phyloP scores from a whole-genome alignment of 2,113 vertebrate genomes.

The Thryonomys swinderianus region DNA sequence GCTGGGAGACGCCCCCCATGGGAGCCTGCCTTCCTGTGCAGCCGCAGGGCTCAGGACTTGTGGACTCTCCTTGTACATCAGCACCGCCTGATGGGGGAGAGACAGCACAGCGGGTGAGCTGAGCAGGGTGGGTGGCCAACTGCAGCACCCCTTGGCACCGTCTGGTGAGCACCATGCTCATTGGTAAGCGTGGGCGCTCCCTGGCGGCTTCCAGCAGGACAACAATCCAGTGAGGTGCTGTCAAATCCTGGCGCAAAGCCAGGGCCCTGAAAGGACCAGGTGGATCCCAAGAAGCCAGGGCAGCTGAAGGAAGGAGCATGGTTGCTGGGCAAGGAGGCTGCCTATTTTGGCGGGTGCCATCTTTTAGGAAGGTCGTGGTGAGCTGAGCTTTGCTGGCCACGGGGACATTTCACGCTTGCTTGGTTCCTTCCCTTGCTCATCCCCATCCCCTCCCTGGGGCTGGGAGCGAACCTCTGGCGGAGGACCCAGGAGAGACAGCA shows the following conservation, averaged over 20 bases:
- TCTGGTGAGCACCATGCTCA: slow-evolving; percentile 82
- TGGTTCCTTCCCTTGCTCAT: neutral
- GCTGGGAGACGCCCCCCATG: slow-evolving; percentile 82
- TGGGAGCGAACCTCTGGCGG: slow-evolving; percentile 90
- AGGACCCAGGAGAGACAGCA: slow-evolving; percentile 96
- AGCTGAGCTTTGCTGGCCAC: neutral
- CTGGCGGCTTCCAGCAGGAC: slow-evolving; percentile 92
- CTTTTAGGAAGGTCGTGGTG: slow-evolving; percentile 41
- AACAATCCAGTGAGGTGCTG: slow-evolving; percentile 84
- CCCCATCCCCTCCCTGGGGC: neutral
- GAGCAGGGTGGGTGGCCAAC: neutral
- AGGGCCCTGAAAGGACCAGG: too few relatives aligned
- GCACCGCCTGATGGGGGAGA: slow-evolving; percentile 88
- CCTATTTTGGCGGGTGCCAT: slow-evolving; percentile 81
- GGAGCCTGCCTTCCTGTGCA: slow-evolving; percentile 69
- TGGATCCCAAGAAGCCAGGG: slow-evolving; percentile 81
- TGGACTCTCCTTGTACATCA: slow-evolving; percentile 88
- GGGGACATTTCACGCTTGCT: neutral
- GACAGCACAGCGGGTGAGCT: neutral
- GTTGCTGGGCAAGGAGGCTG: slow-evolving; percentile 62
- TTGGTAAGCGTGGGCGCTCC: slow-evolving; percentile 89
- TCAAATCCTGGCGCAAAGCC: slow-evolving; percentile 81
- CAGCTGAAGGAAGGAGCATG: slow-evolving; percentile 67
- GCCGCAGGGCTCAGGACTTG: slow-evolving; percentile 73
- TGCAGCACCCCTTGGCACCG: rapidly evolving